Conservation (phyloP, 2,113 vertebrate species). For the Oceanites oceanicus region DNA sequence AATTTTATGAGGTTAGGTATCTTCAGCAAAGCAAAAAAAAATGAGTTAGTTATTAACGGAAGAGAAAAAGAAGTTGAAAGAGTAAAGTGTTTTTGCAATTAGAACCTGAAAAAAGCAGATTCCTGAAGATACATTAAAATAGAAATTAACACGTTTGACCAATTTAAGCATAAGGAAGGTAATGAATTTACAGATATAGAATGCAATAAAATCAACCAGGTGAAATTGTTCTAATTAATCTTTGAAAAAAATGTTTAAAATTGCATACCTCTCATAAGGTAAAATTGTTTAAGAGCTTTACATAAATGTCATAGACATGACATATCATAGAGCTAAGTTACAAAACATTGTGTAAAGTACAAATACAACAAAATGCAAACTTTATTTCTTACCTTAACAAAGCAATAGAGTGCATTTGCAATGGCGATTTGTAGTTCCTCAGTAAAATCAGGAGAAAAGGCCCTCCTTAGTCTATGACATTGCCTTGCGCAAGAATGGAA, state of each 20-base stretch:
- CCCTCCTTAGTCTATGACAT: background rate
- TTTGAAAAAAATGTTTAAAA: background rate
- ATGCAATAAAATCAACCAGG: background rate
- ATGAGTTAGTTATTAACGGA: background rate
- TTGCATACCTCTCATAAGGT: background rate
- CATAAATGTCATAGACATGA: background rate
- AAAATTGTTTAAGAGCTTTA: background rate
- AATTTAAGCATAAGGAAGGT: background rate
- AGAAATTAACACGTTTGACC: background rate
- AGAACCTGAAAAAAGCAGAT: background rate
- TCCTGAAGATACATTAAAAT: background rate
- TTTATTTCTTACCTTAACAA: background rate
- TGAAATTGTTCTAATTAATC: background rate
- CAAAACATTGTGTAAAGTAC: fast-evolving
- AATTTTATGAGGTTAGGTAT: background rate
- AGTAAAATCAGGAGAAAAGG: background rate
- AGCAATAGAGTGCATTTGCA: background rate
- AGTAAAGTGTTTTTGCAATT: background rate
- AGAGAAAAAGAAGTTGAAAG: background rate
- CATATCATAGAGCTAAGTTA: background rate
- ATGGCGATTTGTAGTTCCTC: too few relatives aligned
- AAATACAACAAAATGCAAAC: background rate
- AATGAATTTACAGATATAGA: background rate
- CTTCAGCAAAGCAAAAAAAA: background rate
- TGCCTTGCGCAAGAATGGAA: background rate